phyloP scores from a whole-genome alignment of 2,888 invertebrate species.

The Cecidostiba fungosa region DNA sequence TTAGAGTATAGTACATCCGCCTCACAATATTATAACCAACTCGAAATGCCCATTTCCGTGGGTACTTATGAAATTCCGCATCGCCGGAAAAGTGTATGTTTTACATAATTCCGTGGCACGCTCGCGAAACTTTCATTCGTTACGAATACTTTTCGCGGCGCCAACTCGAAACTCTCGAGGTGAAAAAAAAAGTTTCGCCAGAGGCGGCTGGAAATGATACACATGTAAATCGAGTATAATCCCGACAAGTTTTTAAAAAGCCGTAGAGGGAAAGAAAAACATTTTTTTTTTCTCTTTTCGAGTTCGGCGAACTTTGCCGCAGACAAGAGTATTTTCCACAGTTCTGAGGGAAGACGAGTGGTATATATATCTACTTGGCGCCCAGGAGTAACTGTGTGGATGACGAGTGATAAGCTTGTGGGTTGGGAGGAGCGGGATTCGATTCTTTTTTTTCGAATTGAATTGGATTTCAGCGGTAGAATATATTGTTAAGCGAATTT shows the following conservation, averaged over 20 bases:
- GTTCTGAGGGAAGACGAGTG: not conserved
- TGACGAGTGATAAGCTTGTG: no score
- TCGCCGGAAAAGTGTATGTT: not conserved
- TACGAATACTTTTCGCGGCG: slow-evolving; percentile 1
- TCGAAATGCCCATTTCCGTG: not conserved
- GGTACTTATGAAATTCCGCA: not conserved
- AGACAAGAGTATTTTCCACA: slow-evolving; percentile 40
- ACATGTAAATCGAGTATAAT: slow-evolving; percentile 35
- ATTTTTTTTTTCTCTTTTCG: not conserved
- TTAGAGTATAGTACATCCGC: not conserved
- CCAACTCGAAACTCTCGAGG: not conserved
- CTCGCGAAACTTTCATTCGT: slow-evolving; percentile 5
- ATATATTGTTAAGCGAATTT: no score
- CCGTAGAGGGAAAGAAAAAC: not conserved
- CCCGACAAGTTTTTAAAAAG: slow-evolving; percentile 26
- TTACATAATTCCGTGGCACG: not conserved
- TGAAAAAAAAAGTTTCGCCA: not conserved
- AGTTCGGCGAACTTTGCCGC: not conserved
- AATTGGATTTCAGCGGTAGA: no score
- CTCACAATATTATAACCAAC: not conserved
- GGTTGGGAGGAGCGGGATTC: no score
- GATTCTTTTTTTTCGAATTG: no score
- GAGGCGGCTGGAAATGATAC: slow-evolving; percentile 29
- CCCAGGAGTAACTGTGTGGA: no score
- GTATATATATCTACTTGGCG: not conserved